phyloP scores from a whole-genome alignment of 2,113 vertebrate species.

The Oreochromis tanganicae region DNA sequence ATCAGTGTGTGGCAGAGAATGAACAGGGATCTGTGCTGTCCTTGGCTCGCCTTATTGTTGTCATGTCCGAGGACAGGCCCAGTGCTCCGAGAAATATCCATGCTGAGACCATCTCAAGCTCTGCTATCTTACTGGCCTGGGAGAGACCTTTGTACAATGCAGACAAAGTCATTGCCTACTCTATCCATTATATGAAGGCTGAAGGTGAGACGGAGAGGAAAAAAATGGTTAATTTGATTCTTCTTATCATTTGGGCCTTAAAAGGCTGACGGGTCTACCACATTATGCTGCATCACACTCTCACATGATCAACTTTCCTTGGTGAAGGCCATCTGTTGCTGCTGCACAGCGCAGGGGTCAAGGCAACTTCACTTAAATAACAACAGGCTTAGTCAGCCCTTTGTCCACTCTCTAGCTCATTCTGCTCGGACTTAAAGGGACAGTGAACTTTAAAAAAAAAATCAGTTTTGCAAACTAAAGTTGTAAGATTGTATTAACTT shows the following conservation, averaged over 20 bases:
- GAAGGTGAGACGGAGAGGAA: constrained; percentile 79
- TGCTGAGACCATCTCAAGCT: constrained; percentile 95
- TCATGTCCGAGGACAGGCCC: constrained; percentile 95
- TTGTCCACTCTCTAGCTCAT: constrained; percentile 43
- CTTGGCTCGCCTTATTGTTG: constrained; percentile 86
- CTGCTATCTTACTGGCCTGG: constrained; percentile 96
- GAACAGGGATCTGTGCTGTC: constrained; percentile 85
- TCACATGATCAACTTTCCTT: constrained; percentile 12
- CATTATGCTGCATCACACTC: not conserved
- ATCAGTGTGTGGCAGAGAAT: constrained; percentile 94
- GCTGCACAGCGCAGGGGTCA: constrained; percentile 59
- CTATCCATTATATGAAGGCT: constrained; percentile 96
- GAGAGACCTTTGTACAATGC: constrained; percentile 92
- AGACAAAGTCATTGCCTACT: constrained; percentile 96
- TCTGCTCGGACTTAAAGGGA: constrained; percentile 46
- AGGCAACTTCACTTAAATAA: constrained; percentile 54
- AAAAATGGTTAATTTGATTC: not conserved
- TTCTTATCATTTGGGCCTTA: not conserved
- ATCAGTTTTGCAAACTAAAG: not conserved
- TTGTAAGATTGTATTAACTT: not conserved
- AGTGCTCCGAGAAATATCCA: constrained; percentile 88
- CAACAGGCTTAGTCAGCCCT: constrained; percentile 42
- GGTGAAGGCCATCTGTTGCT: constrained; percentile 61
- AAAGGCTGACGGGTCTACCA: not conserved
- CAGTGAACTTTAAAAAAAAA: not conserved